Percentiles rank a stretch among this genome's conserved stretches.
phyloP scores from a whole-genome alignment of 35 echinoderm and acorn worm species.

The Chiridota heheva region DNA sequence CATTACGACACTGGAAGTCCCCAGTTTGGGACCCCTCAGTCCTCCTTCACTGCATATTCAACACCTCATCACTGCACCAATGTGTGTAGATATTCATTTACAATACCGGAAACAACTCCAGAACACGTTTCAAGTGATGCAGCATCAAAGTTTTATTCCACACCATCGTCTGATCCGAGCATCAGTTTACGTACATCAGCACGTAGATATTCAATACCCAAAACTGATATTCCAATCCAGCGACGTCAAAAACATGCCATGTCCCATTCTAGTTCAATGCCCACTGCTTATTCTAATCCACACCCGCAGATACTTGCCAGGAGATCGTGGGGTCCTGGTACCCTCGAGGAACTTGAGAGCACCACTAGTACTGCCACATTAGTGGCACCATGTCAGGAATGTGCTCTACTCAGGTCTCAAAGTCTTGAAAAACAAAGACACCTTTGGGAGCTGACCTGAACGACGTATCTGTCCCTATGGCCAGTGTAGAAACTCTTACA shows the following conservation, averaged over 20 bases:
- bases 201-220: no score
- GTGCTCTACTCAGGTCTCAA: conserved; percentile 26
- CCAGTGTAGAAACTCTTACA: conserved; percentile 69
- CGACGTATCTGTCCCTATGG: conserved; percentile 60
- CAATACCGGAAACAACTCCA: no score
- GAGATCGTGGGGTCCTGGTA: conserved; percentile 44
- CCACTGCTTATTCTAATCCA: conserved; percentile 37
- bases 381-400: conserved; percentile 31
- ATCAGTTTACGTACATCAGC: no score
- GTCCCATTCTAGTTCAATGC: conserved; percentile 27
- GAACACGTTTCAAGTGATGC: no score
- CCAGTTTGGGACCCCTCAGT: no score
- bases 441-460: conserved; percentile 5
- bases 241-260: background rate
- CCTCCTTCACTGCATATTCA: no score
- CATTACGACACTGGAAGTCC: no score
- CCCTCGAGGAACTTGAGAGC: conserved; percentile 11
- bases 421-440: conserved; percentile 9
- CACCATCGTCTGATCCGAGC: no score
- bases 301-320: conserved; percentile 31
- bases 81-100: no score
- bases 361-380: conserved; percentile 7
- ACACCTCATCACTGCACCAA: no score
- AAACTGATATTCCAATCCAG: conserved; percentile 35
- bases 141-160: no score